phyloP scores from a whole-genome alignment of 1,140 invertebrate genomes.

The Hylyphantes graminicola region DNA sequence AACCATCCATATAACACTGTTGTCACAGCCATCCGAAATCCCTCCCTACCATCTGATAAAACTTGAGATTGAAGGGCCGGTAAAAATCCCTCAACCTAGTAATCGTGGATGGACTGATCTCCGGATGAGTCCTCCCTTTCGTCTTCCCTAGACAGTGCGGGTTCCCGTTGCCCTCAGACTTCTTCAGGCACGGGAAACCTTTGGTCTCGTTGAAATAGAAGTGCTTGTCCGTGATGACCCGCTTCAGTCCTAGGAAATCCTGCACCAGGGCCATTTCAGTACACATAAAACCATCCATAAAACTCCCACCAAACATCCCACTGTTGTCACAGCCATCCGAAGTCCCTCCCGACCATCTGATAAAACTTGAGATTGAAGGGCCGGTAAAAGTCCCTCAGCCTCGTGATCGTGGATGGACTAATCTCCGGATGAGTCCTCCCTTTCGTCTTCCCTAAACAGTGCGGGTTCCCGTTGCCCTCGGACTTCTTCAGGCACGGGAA shows the following conservation, averaged over 20 bases:
- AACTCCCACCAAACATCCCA: background rate
- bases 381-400: slow-evolving; percentile 86
- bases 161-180: slow-evolving; percentile 79
- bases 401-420: slow-evolving; percentile 76
- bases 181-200: slow-evolving; percentile 92
- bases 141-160: slow-evolving; percentile 73
- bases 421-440: slow-evolving; percentile 89
- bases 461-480: slow-evolving; percentile 79
- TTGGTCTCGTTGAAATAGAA: slow-evolving; percentile 95
- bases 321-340: slow-evolving; percentile 77
- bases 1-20: background rate
- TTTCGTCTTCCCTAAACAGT: slow-evolving; percentile 73
- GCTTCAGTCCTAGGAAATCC: slow-evolving; percentile 86
- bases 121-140: slow-evolving; percentile 90
- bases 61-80: slow-evolving; percentile 88
- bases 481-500: slow-evolving; percentile 92
- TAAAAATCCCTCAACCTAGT: slow-evolving; percentile 86
- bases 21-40: slow-evolving; percentile 77
- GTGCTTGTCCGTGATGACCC: slow-evolving; percentile 87
- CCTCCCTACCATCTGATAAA: slow-evolving; percentile 89
- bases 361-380: slow-evolving; percentile 93
- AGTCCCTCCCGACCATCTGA: slow-evolving; percentile 85
- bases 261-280: slow-evolving; percentile 85
- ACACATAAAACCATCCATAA: too few relatives aligned
- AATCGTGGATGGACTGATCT: slow-evolving; percentile 78